phyloP scores from a whole-genome alignment of 1,140 invertebrate genomes.

The Agrypnia vestita region DNA sequence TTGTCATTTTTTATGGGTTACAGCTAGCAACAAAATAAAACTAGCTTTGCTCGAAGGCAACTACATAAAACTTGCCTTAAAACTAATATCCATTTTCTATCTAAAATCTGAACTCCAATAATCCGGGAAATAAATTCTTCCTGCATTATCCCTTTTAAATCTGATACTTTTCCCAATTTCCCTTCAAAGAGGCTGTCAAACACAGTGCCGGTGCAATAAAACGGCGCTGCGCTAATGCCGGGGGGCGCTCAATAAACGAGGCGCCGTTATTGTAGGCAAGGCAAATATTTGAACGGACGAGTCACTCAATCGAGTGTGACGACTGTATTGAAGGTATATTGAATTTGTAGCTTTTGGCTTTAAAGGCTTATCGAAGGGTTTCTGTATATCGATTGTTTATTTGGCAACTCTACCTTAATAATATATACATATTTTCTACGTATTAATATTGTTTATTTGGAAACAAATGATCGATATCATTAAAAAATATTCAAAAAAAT shows the following conservation, averaged over 20 bases:
- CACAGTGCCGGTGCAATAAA: slow-evolving; percentile 23
- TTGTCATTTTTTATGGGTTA: too few species aligned
- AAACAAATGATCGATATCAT: too few species aligned
- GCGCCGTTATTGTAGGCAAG: slow-evolving; percentile 37
- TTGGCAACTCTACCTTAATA: too few species aligned
- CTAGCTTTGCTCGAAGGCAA: not conserved
- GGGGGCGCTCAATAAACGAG: not conserved
- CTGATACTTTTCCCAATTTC: slow-evolving; percentile 40
- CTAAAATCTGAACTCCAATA: slow-evolving; percentile 14
- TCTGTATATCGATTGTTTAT: too few species aligned
- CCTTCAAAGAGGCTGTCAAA: not conserved
- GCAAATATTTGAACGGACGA: slow-evolving; percentile 17
- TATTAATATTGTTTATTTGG: too few species aligned
- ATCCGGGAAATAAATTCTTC: slow-evolving; percentile 25
- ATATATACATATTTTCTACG: too few species aligned
- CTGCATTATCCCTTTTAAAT: slow-evolving; percentile 37
- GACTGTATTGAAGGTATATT: not conserved
- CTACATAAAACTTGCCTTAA: not conserved
- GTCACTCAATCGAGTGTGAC: slow-evolving; percentile 15
- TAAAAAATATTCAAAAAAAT: too few species aligned
- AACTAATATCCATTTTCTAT: slow-evolving; percentile 12
- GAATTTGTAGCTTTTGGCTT: slow-evolving; percentile 7
- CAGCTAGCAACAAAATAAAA: too few species aligned
- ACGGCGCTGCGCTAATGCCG: not conserved
- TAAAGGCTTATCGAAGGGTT: too few species aligned